A percentile compares a stretch with the other conserved stretches of the same genome.
phyloP scores from a whole-genome alignment of 1,140 invertebrate species.

The Drosophila elegans region DNA sequence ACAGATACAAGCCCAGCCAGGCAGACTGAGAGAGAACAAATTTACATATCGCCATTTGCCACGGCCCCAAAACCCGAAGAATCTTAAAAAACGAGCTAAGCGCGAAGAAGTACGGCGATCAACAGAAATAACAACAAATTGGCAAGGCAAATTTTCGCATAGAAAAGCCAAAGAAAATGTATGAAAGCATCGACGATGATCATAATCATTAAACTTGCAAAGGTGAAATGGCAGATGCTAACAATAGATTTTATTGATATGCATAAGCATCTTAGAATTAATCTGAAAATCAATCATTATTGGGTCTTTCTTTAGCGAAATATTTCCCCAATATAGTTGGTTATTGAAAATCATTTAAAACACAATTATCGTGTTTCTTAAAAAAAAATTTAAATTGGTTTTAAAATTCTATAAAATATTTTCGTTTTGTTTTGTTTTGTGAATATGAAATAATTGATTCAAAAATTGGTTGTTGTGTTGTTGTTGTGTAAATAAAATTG shows the following conservation, averaged over 20 bases:
- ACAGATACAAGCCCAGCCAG: slow-evolving; percentile 7
- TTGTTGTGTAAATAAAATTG: not conserved
- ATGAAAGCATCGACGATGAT: slow-evolving; percentile 8
- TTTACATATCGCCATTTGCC: slow-evolving; percentile 57
- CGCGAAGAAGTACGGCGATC: slow-evolving; percentile 13
- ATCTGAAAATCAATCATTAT: slow-evolving; percentile 1
- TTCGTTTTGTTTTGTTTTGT: too few species aligned
- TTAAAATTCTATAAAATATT: too few species aligned
- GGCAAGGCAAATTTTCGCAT: slow-evolving; percentile 15
- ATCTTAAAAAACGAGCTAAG: slow-evolving; percentile 9
- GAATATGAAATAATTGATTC: too few species aligned
- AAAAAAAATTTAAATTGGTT: too few species aligned
- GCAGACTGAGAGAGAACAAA: slow-evolving; percentile 26
- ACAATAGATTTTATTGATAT: slow-evolving; percentile 6
- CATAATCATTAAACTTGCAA: slow-evolving; percentile 14
- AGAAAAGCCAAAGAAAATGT: slow-evolving; percentile 1
- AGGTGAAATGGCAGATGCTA: slow-evolving; percentile 2
- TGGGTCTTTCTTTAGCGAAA: not conserved
- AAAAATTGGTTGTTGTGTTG: too few species aligned
- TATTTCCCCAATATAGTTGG: not conserved
- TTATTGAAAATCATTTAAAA: too few species aligned
- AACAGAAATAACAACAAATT: slow-evolving; percentile 33
- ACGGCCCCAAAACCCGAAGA: slow-evolving; percentile 7
- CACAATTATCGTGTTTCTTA: too few species aligned
- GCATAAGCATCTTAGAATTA: not conserved